Percentiles rank a stretch among this genome's conserved stretches.
Evolutionary conservation across 2,888 invertebrate genomes (phyloP).

Genomic region (Ormyrus nitidulus): DNA sequence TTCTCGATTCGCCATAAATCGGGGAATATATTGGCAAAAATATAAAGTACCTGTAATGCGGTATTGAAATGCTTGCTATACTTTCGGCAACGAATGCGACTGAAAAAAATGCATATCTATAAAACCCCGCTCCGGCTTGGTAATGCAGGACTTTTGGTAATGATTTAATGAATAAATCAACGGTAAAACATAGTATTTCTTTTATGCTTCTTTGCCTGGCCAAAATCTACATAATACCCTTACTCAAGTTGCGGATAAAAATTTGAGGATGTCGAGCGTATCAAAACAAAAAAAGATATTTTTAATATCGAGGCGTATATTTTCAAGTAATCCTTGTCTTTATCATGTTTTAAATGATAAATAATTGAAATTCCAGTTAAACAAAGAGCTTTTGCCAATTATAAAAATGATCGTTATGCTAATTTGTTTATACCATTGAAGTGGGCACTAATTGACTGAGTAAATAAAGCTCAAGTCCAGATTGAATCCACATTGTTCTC

Average conservation of each 20-base stretch:
- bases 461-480: neutral
- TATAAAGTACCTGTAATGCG: conserved; percentile 51
- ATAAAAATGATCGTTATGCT: no score
- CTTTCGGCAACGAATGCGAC: conserved; percentile 1
- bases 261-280: neutral
- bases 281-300: conserved; percentile 3
- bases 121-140: conserved; percentile 14
- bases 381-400: no score
- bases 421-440: no score
- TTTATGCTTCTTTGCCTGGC: conserved; percentile 22
- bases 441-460: neutral
- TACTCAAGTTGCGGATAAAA: conserved; percentile 1
- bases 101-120: conserved; percentile 32
- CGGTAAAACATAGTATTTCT: conserved; percentile 26
- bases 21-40: conserved; percentile 46
- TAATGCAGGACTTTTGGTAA: conserved; percentile 41
- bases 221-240: conserved; percentile 45
- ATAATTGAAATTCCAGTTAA: no score
- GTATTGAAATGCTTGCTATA: conserved; percentile 6
- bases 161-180: conserved; percentile 55
- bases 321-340: no score
- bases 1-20: conserved; percentile 41
- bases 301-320: neutral
- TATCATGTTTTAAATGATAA: no score
- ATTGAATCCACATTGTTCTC: conserved; percentile 12